Base-by-base conservation (phyloP, 2,888 invertebrate genomes). In the Andrena hattorfiana region DNA sequence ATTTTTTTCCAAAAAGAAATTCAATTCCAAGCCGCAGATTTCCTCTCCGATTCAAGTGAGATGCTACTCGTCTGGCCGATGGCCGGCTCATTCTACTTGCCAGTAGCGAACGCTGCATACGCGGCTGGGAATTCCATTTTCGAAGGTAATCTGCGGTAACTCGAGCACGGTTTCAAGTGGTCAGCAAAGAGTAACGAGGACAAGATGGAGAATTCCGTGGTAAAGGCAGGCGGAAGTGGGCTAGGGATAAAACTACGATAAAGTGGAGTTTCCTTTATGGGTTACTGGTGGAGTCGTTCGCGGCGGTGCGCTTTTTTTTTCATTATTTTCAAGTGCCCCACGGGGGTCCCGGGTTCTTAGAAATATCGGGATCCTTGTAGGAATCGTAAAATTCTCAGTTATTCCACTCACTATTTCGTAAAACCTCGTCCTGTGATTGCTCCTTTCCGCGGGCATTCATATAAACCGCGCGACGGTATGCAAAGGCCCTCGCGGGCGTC, bases 401-500 rank as follows among this genome's bases (percentile, higher is more conserved):
- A 49, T 63, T 2, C 16, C 32, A 6, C 13, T 26, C 26, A 10
- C 2, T 16, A 2, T 23, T 20, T 7, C n/a, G 7, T 10, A 20
- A n/a, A 54, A 13, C 10, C 35, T 26, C 7, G n/a, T 35, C 10
- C 49, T 3, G 2, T 30, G 71, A 75, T 49, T 16, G n/a, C 35
- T 7, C 42, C 42, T 64, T 48, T 64, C 42, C 23, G 16, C 42
- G 23, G 23, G 23, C 63, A 20, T 30, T 2, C 30, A 16, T 32
- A 49, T 70, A 60, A 70, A 75, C n/a, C 76, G 28, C 13, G 63
- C 10, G n/a, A 20, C 26, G 72, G 42, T 26, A 73, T 72, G 30
- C 30, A n/a, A 3, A 20, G 23, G 51, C 16, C 13, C 20, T 23
- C 2, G 3, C 3, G 63, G 60, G 26, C n/a, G 54, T n/a, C 62